Evolutionary conservation across 1,140 invertebrate species (phyloP).

Genomic region (Apolygus lucorum): DNA sequence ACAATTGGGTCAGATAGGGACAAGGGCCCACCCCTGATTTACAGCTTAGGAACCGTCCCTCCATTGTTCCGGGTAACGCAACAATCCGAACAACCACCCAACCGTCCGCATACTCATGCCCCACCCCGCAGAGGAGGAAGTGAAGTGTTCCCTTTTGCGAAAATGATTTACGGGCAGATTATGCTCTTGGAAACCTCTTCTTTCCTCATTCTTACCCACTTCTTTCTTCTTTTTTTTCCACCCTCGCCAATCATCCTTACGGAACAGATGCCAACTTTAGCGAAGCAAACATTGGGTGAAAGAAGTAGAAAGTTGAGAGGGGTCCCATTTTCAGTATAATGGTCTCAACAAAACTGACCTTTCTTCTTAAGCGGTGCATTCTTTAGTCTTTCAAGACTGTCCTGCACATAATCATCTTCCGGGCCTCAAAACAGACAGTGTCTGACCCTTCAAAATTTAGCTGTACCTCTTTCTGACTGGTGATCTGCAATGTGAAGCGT

Average conservation of each 20-base stretch:
- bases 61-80: background rate
- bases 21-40: background rate
- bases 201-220: background rate
- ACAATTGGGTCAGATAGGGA: conserved; percentile 8
- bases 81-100: background rate
- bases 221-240: conserved; percentile 1
- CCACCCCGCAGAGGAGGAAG: background rate
- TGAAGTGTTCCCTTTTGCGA: background rate
- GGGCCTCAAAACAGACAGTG: too few species aligned
- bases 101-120: background rate
- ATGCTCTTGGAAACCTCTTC: background rate
- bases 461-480: too few species aligned
- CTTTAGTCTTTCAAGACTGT: too few species aligned
- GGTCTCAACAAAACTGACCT: background rate
- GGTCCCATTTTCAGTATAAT: too few species aligned
- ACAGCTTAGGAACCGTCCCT: conserved; percentile 1
- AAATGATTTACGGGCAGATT: conserved; percentile 10
- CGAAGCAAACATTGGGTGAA: background rate
- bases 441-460: too few species aligned
- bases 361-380: too few species aligned
- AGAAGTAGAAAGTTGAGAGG: background rate
- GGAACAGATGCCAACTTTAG: background rate
- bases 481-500: too few species aligned
- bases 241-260: background rate
- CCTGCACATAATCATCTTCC: too few species aligned